These are phyloP conservation scores for Meta bourneti DNA, from an alignment of 2,888 invertebrate species.

Conservation along the genomic window DNA sequence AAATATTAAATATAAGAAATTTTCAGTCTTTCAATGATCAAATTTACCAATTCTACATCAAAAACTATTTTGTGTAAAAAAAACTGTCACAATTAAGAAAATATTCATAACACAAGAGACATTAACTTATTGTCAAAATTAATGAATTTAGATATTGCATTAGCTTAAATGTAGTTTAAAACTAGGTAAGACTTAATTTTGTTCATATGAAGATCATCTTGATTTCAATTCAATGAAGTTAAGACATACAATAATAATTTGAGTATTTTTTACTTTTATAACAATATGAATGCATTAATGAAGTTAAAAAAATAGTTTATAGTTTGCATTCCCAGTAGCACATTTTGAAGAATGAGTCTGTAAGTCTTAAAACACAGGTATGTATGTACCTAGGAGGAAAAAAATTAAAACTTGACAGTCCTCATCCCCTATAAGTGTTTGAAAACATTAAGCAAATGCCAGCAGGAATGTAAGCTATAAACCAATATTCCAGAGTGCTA, in stretches of 20 bases:
- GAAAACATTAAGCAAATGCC: slow-evolving; percentile 41
- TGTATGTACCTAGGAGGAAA: background rate
- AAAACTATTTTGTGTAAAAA: background rate
- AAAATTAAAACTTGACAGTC: slow-evolving; percentile 9
- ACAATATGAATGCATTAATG: slow-evolving; percentile 6
- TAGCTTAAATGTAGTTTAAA: no score
- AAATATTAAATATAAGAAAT: background rate
- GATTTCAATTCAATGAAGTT: background rate
- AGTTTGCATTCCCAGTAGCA: slow-evolving; percentile 41
- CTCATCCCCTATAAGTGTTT: slow-evolving; percentile 2
- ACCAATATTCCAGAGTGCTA: slow-evolving; percentile 46
- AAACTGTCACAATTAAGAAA: background rate
- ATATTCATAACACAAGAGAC: background rate
- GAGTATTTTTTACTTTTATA: background rate
- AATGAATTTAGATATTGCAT: no score
- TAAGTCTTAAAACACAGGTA: background rate
- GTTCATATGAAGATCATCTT: background rate
- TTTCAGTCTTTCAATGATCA: background rate
- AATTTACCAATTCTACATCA: background rate
- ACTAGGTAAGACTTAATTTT: no score
- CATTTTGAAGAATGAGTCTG: slow-evolving; percentile 1
- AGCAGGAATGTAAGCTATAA: slow-evolving; percentile 68
- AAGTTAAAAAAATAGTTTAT: slow-evolving; percentile 51
- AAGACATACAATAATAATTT: background rate
- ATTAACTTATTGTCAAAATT: background rate